Evolutionary conservation across 2,888 invertebrate genomes (phyloP).

Genomic region (Parnassius mnemosyne): DNA sequence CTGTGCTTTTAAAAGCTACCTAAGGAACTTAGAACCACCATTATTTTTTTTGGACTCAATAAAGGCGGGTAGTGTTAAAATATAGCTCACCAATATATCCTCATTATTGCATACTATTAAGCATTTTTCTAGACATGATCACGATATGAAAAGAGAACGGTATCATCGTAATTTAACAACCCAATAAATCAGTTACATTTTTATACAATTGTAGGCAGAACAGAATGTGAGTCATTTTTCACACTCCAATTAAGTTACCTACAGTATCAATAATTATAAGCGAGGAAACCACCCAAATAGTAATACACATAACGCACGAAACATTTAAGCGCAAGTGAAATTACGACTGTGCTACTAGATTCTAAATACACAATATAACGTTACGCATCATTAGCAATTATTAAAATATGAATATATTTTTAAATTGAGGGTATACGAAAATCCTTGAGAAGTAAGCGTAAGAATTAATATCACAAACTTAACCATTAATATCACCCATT

Average conservation of each 20-base stretch:
- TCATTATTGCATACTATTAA: neutral
- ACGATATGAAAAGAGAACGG: conserved; percentile 29
- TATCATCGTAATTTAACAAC: conserved; percentile 33
- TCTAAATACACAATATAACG: conserved; percentile 29
- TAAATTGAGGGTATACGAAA: conserved; percentile 58
- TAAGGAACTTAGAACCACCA: too few relatives aligned
- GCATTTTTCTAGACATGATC: conserved; percentile 35
- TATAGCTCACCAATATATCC: neutral
- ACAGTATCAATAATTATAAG: conserved; percentile 69
- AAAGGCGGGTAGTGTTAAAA: conserved; percentile 5
- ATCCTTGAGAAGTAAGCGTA: conserved; percentile 36
- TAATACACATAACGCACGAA: conserved; percentile 62
- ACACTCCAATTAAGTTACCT: conserved; percentile 77
- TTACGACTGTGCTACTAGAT: conserved; percentile 38
- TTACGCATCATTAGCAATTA: conserved; percentile 20
- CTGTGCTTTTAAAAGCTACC: too few relatives aligned
- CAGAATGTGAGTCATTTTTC: conserved; percentile 71
- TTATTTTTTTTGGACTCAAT: neutral
- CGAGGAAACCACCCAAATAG: conserved; percentile 68
- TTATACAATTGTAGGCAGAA: conserved; percentile 60
- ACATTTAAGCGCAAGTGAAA: conserved; percentile 63
- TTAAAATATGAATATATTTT: conserved; percentile 29
- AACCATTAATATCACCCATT: conserved; percentile 24
- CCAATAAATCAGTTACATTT: conserved; percentile 59
- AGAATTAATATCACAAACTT: conserved; percentile 29